A percentile compares a stretch with the other conserved stretches of the same genome.
Evolutionary conservation across 2,797 vertebrate genomes (phyloP).

Genomic region (Oreortyx pictus): DNA sequence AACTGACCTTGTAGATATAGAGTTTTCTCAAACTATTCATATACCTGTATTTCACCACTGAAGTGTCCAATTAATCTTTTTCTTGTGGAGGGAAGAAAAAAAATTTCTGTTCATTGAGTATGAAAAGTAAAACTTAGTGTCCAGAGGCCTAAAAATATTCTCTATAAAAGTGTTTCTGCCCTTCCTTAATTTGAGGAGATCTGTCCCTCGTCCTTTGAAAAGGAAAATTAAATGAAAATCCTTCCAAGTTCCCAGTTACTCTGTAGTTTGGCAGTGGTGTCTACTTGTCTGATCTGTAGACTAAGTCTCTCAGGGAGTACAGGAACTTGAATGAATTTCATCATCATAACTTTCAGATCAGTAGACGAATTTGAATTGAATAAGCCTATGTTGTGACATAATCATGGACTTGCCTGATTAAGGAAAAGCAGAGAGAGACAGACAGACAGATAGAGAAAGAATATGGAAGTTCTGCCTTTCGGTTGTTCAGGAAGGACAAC

Average conservation of each 20-base stretch:
- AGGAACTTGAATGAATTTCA: background rate
- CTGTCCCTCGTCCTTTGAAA: constrained; percentile 49
- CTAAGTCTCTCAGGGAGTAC: background rate
- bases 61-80: background rate
- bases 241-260: background rate
- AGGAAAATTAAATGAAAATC: constrained; percentile 24
- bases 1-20: constrained; percentile 41
- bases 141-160: background rate
- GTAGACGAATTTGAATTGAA: background rate
- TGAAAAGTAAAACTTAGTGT: constrained; percentile 5
- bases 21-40: background rate
- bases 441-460: background rate
- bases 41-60: background rate
- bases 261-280: background rate
- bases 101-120: background rate
- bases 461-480: background rate
- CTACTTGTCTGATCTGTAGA: background rate
- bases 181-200: constrained; percentile 43
- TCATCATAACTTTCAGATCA: background rate
- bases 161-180: constrained; percentile 40
- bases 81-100: background rate
- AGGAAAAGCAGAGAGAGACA: background rate
- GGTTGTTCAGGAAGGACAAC: background rate
- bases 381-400: background rate
- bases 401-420: background rate